Evolutionary conservation across 2,113 vertebrate species (phyloP), one percentile per base, ranked within the genome.

Genomic region (Pachyramphus minor): DNA sequence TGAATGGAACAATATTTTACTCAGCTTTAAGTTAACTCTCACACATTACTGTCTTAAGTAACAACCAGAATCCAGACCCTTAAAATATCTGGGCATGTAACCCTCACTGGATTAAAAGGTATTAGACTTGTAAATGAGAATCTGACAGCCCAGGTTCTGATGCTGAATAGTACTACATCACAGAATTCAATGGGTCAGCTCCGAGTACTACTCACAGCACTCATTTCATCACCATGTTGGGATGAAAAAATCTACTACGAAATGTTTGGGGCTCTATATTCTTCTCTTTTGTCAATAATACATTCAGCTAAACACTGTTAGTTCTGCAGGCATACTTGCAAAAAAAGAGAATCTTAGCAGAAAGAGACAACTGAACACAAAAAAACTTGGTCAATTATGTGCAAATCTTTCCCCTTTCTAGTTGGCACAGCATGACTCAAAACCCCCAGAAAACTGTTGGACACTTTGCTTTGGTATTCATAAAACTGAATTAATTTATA

Each of bases 391-490:
- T 9, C 33, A 9, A 24, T 39, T 10, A 73, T 56, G 21, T 47
- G 44, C 73, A 94, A 89, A 90, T 22, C 21, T 16, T 52, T 56
- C 24, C 11, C 27, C 45, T 45, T 35, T 27, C 66, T 39, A 93
- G 21, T 1, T 77, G 37, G 84, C 11, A 69, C 10, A 60, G 27
- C 5, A 27, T 69, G 91, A 82, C 25, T 89, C 49, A 85, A 78
- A 82, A 33, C 3, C 0, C 0, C 2, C 33, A 31, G 30, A 53
- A 24, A 39, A 68, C 17, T 17, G 23, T 19, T 10, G 42, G 19
- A 44, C 4, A 19, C 7, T 81, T 75, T 52, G 30, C 13, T 77
- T 41, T 73, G 45, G 25, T 44, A 76, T 37, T 47, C 28, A 67
- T 74, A 47, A 77, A 77, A 45, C 9, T 10, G 16, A 58, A 86